phyloP scores from a whole-genome alignment of 1,140 invertebrate genomes.

The Drosophila elegans region DNA sequence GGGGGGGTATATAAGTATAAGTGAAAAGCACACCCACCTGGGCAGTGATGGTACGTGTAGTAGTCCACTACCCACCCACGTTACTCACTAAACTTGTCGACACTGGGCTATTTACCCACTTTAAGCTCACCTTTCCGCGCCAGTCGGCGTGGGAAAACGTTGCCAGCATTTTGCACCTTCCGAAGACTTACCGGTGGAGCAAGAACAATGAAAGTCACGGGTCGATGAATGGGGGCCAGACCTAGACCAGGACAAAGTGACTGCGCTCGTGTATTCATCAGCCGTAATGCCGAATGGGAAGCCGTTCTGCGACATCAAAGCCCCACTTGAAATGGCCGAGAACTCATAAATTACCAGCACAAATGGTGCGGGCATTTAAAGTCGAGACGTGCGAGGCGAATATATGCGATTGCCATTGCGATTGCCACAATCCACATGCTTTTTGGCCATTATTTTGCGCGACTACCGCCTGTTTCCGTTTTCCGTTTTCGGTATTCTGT shows the following conservation, averaged over 20 bases:
- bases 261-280: not conserved
- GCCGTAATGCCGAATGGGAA: not conserved
- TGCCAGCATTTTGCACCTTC: conserved; percentile 4
- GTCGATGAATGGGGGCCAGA: conserved; percentile 1
- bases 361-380: conserved; percentile 27
- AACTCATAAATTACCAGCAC: conserved; percentile 34
- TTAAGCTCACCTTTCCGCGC: not conserved
- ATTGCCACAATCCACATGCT: no score
- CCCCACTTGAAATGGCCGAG: conserved; percentile 9
- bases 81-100: conserved; percentile 33
- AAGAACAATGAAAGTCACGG: conserved; percentile 12
- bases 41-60: no score
- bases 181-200: conserved; percentile 6
- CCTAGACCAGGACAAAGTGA: conserved; percentile 24
- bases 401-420: no score
- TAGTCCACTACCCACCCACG: conserved; percentile 1
- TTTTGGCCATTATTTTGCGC: conserved; percentile 7
- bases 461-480: not conserved
- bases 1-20: not conserved
- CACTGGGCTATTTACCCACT: conserved; percentile 13
- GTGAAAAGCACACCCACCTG: conserved; percentile 13
- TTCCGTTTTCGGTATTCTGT: conserved; percentile 1
- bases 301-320: conserved; percentile 37
- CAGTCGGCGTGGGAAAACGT: conserved; percentile 5
- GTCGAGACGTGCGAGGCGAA: not conserved